These are phyloP conservation scores for Meta bourneti DNA, from an alignment of 2,888 invertebrate species.

Conservation along the genomic window DNA sequence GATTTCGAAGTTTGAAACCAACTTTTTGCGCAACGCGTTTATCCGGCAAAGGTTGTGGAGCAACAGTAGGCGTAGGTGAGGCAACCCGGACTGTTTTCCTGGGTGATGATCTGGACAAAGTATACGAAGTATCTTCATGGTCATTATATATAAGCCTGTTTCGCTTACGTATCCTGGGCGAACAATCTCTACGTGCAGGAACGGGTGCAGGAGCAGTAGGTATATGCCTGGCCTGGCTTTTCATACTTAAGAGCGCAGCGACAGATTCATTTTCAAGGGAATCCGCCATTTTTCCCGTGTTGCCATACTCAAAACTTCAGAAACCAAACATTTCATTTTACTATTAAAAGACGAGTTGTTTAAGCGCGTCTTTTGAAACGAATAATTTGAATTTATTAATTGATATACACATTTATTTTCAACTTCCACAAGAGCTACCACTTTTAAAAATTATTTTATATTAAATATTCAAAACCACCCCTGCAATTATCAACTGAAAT, in stretches of 20 bases:
- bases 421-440: too few relatives aligned
- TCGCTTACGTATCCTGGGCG: constrained; percentile 92
- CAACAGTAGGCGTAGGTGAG: constrained; percentile 70
- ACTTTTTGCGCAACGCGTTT: constrained; percentile 93
- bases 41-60: constrained; percentile 82
- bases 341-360: constrained; percentile 21
- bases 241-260: constrained; percentile 76
- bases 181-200: constrained; percentile 80
- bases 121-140: constrained; percentile 80
- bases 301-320: constrained; percentile 61
- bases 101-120: constrained; percentile 85
- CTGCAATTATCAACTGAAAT: too few relatives aligned
- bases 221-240: constrained; percentile 73
- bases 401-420: too few relatives aligned
- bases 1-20: constrained; percentile 91
- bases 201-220: constrained; percentile 68
- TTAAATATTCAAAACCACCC: too few relatives aligned
- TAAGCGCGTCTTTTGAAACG: constrained; percentile 7
- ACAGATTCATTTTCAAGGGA: constrained; percentile 76
- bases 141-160: constrained; percentile 94
- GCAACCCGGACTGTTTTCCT: constrained; percentile 82
- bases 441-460: too few relatives aligned
- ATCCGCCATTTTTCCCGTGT: constrained; percentile 74
- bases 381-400: too few relatives aligned
- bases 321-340: constrained; percentile 54